Evolutionary conservation across 2,888 invertebrate species (phyloP).

Genomic region (Gymnoscelis rufifasciata): DNA sequence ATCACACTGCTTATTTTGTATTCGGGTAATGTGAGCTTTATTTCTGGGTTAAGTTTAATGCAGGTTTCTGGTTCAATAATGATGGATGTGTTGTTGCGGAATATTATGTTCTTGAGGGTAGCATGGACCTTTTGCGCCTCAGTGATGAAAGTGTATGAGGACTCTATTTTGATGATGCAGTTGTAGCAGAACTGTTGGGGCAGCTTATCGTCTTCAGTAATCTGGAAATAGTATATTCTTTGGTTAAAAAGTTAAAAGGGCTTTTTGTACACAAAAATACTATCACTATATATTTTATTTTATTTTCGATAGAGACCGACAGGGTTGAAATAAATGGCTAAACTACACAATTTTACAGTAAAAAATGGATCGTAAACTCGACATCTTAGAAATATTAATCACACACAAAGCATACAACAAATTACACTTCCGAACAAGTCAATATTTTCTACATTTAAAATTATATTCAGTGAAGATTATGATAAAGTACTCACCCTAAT

Average conservation of each 20-base stretch:
- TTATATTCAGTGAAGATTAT: not conserved
- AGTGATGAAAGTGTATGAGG: conserved; percentile 67
- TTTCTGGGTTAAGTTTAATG: conserved; percentile 26
- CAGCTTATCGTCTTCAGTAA: conserved; percentile 58
- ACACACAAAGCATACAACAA: no score
- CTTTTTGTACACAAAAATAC: no score
- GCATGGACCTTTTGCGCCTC: conserved; percentile 60
- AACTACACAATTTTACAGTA: no score
- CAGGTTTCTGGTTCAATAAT: conserved; percentile 49
- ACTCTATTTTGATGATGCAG: conserved; percentile 70
- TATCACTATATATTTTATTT: no score
- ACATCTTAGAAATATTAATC: no score
- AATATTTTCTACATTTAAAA: no score
- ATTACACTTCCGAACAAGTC: no score
- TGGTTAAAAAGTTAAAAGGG: no score
- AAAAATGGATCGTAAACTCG: no score
- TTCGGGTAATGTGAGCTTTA: conserved; percentile 49
- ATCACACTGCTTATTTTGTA: conserved; percentile 49
- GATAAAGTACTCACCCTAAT: conserved; percentile 33
- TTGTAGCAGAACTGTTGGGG: conserved; percentile 73
- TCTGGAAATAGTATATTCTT: no score
- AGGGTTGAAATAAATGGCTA: no score
- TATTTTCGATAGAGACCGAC: no score
- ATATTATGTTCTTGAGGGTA: conserved; percentile 54
- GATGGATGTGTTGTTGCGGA: conserved; percentile 46